These are phyloP conservation scores for Planococcus citri DNA, from an alignment of 1,140 invertebrate genomes.

Conservation along the genomic window DNA sequence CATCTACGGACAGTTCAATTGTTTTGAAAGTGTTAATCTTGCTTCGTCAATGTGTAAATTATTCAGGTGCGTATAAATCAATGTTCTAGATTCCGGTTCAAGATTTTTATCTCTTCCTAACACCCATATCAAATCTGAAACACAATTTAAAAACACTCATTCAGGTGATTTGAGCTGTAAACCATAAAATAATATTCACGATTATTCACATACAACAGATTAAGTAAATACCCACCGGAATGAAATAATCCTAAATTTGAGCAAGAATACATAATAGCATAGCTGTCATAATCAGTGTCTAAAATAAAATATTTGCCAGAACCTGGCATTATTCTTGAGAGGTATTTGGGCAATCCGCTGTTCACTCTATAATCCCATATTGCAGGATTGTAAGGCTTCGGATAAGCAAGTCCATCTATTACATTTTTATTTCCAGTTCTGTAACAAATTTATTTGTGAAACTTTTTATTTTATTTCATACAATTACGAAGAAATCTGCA, in stretches of 20 bases:
- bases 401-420: slow-evolving; percentile 38
- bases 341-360: slow-evolving; percentile 44
- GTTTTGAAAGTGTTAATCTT: not conserved
- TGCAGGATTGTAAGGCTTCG: slow-evolving; percentile 37
- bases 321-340: slow-evolving; percentile 49
- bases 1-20: not conserved
- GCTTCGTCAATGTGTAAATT: not conserved
- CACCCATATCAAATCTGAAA: slow-evolving; percentile 1
- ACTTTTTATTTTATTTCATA: no score
- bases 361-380: slow-evolving; percentile 42
- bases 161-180: not conserved
- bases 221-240: slow-evolving; percentile 36
- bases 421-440: slow-evolving; percentile 39
- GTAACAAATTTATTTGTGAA: no score
- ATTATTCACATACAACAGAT: not conserved
- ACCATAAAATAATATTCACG: not conserved
- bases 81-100: not conserved
- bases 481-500: no score
- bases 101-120: not conserved
- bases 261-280: slow-evolving; percentile 57
- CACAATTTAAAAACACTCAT: not conserved
- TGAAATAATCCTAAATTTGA: slow-evolving; percentile 44
- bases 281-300: slow-evolving; percentile 55
- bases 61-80: not conserved
- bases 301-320: slow-evolving; percentile 52